A percentile compares a stretch with the other conserved stretches of the same genome.
Conservation (phyloP, 1,140 invertebrate species). For the Bombus affinis region DNA sequence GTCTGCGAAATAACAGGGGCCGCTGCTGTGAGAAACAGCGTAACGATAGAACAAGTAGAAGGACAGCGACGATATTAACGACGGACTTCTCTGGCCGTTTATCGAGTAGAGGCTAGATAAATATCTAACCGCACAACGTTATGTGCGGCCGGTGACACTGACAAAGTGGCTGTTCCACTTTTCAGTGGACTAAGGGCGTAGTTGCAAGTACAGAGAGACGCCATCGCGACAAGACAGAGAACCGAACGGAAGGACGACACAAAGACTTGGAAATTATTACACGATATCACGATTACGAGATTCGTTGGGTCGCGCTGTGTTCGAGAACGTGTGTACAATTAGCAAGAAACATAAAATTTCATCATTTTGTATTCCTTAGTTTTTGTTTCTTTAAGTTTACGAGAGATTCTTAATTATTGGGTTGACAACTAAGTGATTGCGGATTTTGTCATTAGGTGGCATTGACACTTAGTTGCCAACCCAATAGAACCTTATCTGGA, state of each 20-base stretch:
- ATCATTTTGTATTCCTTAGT: too few species aligned
- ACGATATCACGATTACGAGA: neutral
- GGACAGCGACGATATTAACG: slow-evolving; percentile 32
- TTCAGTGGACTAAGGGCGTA: slow-evolving; percentile 1
- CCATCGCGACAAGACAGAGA: neutral
- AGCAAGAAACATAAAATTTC: too few species aligned
- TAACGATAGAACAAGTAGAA: slow-evolving; percentile 24
- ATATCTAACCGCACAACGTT: slow-evolving; percentile 39
- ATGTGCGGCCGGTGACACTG: slow-evolving; percentile 29
- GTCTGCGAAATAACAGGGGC: neutral
- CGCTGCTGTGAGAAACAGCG: neutral
- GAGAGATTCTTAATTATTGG: too few species aligned
- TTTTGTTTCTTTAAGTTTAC: too few species aligned
- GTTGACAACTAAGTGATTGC: too few species aligned
- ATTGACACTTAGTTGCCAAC: too few species aligned
- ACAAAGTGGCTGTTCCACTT: slow-evolving; percentile 50
- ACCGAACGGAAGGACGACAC: neutral
- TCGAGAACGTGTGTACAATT: too few species aligned
- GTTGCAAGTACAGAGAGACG: neutral
- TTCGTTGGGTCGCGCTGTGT: neutral
- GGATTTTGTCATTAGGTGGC: too few species aligned
- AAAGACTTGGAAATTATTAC: neutral
- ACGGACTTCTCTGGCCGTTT: slow-evolving; percentile 16
- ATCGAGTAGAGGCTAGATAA: slow-evolving; percentile 39
- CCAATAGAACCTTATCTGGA: too few species aligned